Evolutionary conservation across 2,113 vertebrate genomes (phyloP), one percentile per base, ranked within the genome.

Genomic region (Albula glossodonta): DNA sequence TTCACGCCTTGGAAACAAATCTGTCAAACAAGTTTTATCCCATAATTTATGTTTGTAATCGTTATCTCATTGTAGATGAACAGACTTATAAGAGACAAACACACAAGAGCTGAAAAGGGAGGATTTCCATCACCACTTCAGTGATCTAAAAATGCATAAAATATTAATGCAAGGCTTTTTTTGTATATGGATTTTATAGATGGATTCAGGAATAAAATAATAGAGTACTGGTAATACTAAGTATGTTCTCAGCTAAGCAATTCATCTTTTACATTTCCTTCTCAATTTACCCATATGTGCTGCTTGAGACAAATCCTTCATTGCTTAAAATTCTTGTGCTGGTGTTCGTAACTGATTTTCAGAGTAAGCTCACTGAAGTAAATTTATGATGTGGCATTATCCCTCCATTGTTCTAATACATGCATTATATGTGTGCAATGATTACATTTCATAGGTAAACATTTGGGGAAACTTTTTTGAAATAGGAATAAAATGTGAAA

Each of bases 301-400:
- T 31, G 70, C 31, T 74, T 74, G 22, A 74, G n/a, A 8, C n/a
- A 5, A 79, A 80, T 48, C 50, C 13, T 51, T 12, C 8, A 80
- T 19, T 51, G 13, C 31, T 50, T 80, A 22, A 51, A 5, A 22
- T 17, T 51, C 79, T 15, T 51, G 12, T 80, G 7, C 8, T 9
- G 31, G 31, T 80, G 8, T 22, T 6, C 51, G 31, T 81, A 5
- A 81, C 17, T 81, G 51, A 11, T 56, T 81, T 81, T 81, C n/a
- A 13, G n/a, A 22, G n/a, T 50, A 50, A 49, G 13, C n/a, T n/a
- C 53, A 81, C 12, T 53, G 52, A 81, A 52, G 19, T 53, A 53
- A 53, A 81, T 52, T 81, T 12, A 81, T 52, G 78, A 81, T 81
- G 78, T 79, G 48, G 51, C 51, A 52, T 53, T n/a, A 53, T 81